Evolutionary conservation across 2,797 vertebrate species (phyloP).

Genomic region (Leuciscus waleckii): DNA sequence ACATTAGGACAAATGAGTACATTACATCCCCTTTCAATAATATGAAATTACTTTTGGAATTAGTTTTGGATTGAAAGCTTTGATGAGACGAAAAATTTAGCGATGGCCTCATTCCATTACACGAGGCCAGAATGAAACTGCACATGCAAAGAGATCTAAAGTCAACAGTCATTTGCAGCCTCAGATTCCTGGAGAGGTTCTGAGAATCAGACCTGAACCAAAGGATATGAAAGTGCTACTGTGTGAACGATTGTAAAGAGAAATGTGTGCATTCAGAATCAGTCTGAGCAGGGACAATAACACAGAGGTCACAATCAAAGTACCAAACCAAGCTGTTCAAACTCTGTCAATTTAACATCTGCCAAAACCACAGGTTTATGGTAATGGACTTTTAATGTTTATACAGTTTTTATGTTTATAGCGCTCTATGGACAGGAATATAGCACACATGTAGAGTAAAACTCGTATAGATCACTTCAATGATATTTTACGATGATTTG

Average conservation of each 20-base stretch:
- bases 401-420: too few species aligned
- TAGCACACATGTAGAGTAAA: background rate
- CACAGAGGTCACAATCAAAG: background rate
- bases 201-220: slow-evolving; percentile 62
- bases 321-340: background rate
- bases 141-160: slow-evolving; percentile 3
- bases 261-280: background rate
- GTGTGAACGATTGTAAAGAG: slow-evolving; percentile 29
- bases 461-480: background rate
- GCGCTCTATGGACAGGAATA: background rate
- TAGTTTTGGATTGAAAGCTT: slow-evolving; percentile 31
- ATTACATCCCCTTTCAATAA: slow-evolving; percentile 17
- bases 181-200: slow-evolving; percentile 44
- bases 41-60: slow-evolving; percentile 7
- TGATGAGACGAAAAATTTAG: slow-evolving; percentile 47
- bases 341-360: background rate
- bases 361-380: slow-evolving; percentile 10
- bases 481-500: background rate
- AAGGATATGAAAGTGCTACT: slow-evolving; percentile 52
- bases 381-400: too few species aligned
- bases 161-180: slow-evolving; percentile 37
- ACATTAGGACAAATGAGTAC: slow-evolving; percentile 39
- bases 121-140: slow-evolving; percentile 47
- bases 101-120: slow-evolving; percentile 22
- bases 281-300: background rate